Base-by-base conservation (phyloP, 1,140 invertebrate genomes). In the Yoshiicerus persimilis region DNA sequence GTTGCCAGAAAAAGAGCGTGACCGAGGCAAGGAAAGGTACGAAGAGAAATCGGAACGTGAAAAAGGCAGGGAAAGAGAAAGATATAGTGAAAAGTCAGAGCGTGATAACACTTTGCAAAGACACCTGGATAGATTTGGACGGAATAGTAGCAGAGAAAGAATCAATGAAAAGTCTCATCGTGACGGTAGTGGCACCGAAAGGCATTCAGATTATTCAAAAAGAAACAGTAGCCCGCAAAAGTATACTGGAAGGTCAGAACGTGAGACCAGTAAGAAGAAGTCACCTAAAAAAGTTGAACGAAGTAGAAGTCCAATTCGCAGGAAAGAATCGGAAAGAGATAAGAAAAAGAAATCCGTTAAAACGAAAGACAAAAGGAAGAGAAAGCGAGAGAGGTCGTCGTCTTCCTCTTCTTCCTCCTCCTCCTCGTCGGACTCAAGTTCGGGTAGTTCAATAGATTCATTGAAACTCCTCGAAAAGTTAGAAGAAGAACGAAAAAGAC, bases 401-500 rank as follows among this genome's bases (percentile, higher is more conserved):
- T 84, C 80, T 0, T 89, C 88, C 6, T 84, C 77, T 11, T 87
- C 89, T 10, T 16, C 87, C 0, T 86, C 88, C 23, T 80, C 88
- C 5, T 83, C 75, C 13, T 84, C 87, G 2, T n/a, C 86, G 0
- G 77, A 87, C 23, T 36, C 94, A 70, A 30, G 34, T 70, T 66
- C 77, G 5, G 56, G 36, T 13, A 56, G 27, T 77, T 84, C 77
- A 2, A 38, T 64, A 6, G 92, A 94, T 77, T 95, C 95, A 6
- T 92, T 96, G 10, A 95, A 96, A 91, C 91, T 97, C 16, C 91
- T 97, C 66, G 93, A 96, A 90, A 94, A 95, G 88, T 91, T 98
- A 11, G 95, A 97, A 91, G 94, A 95, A 20, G 95, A 97, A 91
- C 92, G 96, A 23, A 88, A 95, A 13, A 93, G 94, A 85, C 93